Evolutionary conservation across 1,140 invertebrate species (phyloP), one percentile per base, ranked within the genome.

Genomic region (Plodia interpunctella): DNA sequence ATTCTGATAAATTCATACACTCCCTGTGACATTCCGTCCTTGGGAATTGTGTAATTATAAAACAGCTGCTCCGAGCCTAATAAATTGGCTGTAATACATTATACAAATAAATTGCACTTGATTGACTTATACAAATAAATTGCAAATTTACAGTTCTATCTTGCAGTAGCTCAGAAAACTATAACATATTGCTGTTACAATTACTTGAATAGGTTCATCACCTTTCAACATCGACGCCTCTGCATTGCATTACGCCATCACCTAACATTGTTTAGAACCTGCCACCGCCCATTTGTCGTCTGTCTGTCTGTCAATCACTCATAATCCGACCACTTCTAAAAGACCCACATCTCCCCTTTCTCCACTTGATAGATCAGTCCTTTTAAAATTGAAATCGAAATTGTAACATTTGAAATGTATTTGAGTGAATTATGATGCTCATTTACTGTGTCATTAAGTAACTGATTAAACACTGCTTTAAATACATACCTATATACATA

Each of bases 231-330:
- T 18, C 6, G 0, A 30, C 28, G 53, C 53, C 51, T 21, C 20
- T 53, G 51, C 51, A 53, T 63, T 55, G 66, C 68, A 65, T 62
- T 51, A 63, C 55, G 51, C 53, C 60, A 59, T 51, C 52, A n/a
- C 13, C 20, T 53, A n/a, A 25, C 20, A 21, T 53, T 53, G 20
- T 53, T 21, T 13, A 53, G 30, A 21, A 21, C 19, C 57, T 55
- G 60, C 55, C 59, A 54, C 52, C 28, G 20, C 61, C 57, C 61
- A 61, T 66, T 66, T 66, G 49, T 70, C 56, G 59, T 13, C n/a
- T 57, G 54, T 55, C 53, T 54, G 28, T 50, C 50, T 62, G 61
- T 59, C 63, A 69, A 66, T 66, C 63, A 66, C 54, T 60, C 38
- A 55, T 18, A 61, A 49, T 55, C 59, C 35, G 58, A 56, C 58